Evolutionary conservation across 35 echinoderm and acorn worm species (phyloP).

Genomic region (Lytechinus pictus): DNA sequence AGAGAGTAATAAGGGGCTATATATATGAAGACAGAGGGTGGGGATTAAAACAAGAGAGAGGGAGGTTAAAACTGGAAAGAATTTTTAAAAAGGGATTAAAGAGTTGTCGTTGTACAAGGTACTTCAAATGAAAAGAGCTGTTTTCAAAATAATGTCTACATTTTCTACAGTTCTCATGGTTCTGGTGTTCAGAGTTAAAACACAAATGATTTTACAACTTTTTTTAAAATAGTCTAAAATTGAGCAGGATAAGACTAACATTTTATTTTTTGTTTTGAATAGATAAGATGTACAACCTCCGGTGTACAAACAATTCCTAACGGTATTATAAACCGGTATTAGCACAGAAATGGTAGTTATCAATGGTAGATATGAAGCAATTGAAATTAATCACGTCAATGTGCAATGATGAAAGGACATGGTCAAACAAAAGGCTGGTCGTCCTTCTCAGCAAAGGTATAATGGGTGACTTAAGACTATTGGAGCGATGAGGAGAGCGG

Average conservation of each 20-base stretch:
- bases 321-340: neutral
- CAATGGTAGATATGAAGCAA: neutral
- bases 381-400: neutral
- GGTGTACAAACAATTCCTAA: too few relatives aligned
- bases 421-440: neutral
- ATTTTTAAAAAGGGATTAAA: too few relatives aligned
- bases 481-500: neutral
- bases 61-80: neutral
- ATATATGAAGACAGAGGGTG: neutral
- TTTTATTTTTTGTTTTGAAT: too few relatives aligned
- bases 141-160: too few relatives aligned
- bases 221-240: too few relatives aligned
- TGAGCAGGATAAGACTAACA: too few relatives aligned
- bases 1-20: neutral
- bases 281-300: too few relatives aligned
- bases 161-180: too few relatives aligned
- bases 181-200: too few relatives aligned
- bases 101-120: too few relatives aligned
- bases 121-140: too few relatives aligned
- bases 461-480: conserved; percentile 12
- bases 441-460: neutral
- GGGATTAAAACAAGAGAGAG: neutral
- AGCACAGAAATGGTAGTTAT: neutral
- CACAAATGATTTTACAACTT: too few relatives aligned
- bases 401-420: neutral